Evolutionary conservation across 2,888 invertebrate species (phyloP).

Genomic region (Trissolcus brochymenae): DNA sequence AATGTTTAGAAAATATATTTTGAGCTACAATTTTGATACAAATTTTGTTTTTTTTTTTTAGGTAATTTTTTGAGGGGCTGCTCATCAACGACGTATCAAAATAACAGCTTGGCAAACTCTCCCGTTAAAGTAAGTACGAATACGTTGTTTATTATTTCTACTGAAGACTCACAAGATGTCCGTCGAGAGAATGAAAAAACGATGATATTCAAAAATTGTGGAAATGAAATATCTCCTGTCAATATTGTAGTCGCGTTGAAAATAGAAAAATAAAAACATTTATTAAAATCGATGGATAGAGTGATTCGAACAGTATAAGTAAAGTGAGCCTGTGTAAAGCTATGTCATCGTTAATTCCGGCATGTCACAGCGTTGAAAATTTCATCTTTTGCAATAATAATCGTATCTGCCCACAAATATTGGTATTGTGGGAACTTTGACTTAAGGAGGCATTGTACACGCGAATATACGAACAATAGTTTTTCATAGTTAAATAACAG

Average conservation of each 20-base stretch:
- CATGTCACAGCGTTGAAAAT: slow-evolving; percentile 13
- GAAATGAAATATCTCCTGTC: slow-evolving; percentile 22
- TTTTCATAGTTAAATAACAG: slow-evolving; percentile 18
- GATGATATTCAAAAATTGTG: slow-evolving; percentile 29
- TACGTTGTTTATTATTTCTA: background rate
- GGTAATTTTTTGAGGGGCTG: background rate
- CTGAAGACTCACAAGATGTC: background rate
- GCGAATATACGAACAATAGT: background rate
- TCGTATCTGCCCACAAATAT: slow-evolving; percentile 37
- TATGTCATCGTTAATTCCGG: background rate
- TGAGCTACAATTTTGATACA: background rate
- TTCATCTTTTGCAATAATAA: slow-evolving; percentile 21
- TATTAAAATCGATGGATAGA: slow-evolving; percentile 30
- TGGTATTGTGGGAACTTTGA: slow-evolving; percentile 21
- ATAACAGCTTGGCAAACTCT: no score
- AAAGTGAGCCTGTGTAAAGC: slow-evolving; percentile 8
- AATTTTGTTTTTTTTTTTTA: background rate
- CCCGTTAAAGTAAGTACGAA: no score
- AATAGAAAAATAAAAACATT: slow-evolving; percentile 30
- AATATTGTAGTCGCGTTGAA: slow-evolving; percentile 26
- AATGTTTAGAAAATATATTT: no score
- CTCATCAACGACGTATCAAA: no score
- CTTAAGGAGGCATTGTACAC: slow-evolving; percentile 6
- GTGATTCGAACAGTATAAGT: slow-evolving; percentile 14
- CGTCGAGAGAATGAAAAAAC: background rate